A percentile compares a stretch with the other conserved stretches of the same genome.
phyloP scores from a whole-genome alignment of 2,797 vertebrate species.

The Malurus splendens region DNA sequence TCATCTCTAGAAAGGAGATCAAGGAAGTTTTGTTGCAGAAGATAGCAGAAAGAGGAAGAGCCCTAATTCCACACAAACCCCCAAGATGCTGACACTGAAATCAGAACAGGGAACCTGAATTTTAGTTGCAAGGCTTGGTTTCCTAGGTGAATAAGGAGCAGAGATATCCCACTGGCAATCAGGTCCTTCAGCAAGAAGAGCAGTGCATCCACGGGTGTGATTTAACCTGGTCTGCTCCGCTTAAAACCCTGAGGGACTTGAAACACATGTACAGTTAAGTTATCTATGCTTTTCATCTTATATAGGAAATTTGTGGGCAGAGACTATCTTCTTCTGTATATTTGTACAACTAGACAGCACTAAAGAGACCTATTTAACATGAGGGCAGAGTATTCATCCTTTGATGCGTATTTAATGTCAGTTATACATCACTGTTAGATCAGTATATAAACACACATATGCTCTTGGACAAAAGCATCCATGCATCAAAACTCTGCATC shows the following conservation, averaged over 20 bases:
- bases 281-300: not conserved
- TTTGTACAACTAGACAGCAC: not conserved
- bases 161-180: not conserved
- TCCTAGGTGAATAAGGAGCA: not conserved
- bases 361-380: not conserved
- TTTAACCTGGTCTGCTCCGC: not conserved
- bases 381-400: slow-evolving; percentile 6
- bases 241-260: not conserved
- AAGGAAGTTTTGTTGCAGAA: not conserved
- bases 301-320: not conserved
- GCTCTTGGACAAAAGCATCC: slow-evolving; percentile 45
- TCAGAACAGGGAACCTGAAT: not conserved
- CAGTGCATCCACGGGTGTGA: not conserved
- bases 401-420: slow-evolving; percentile 16
- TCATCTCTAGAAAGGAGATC: not conserved
- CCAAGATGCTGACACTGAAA: not conserved
- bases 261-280: not conserved
- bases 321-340: not conserved
- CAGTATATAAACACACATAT: slow-evolving; percentile 40
- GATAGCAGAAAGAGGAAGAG: not conserved
- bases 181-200: not conserved
- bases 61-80: not conserved
- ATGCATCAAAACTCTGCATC: slow-evolving; percentile 43
- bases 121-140: not conserved
- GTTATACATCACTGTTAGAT: slow-evolving; percentile 27